Evolutionary conservation across 92 coral and sea anemone species (phyloP).

Genomic region (Palythoa heliodiscus): DNA sequence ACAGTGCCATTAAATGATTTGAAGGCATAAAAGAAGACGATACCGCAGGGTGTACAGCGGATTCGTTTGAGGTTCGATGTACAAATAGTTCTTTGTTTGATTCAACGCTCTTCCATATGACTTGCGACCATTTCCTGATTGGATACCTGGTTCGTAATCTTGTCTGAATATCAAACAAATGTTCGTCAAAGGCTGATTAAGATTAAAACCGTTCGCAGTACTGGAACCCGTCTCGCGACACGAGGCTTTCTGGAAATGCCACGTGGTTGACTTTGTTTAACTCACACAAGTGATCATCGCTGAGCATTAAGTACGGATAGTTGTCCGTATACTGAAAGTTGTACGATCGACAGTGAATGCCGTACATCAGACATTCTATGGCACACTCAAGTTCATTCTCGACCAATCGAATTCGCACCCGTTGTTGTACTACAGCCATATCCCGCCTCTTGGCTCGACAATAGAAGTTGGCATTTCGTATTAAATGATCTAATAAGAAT

Average conservation of each 20-base stretch:
- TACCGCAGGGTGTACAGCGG: too few relatives aligned
- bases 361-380: constrained; percentile 60
- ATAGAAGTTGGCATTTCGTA: constrained; percentile 55
- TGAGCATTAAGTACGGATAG: constrained; percentile 6
- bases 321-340: constrained; percentile 46
- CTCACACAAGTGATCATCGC: constrained; percentile 30
- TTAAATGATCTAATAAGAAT: constrained; percentile 32
- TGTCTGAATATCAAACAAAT: too few relatives aligned
- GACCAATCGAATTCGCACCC: constrained; percentile 55
- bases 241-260: constrained; percentile 37
- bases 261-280: constrained; percentile 40
- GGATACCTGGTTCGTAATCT: too few relatives aligned
- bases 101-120: too few relatives aligned
- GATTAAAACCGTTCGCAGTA: constrained; percentile 57
- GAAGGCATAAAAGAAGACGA: too few relatives aligned
- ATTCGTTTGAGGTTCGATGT: too few relatives aligned
- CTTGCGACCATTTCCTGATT: too few relatives aligned
- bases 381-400: constrained; percentile 64
- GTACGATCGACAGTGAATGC: constrained; percentile 53
- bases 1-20: too few relatives aligned
- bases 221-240: constrained; percentile 48
- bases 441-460: constrained; percentile 60
- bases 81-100: too few relatives aligned
- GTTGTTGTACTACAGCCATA: constrained; percentile 43
- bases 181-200: too few relatives aligned